Conservation (phyloP, 2,888 invertebrate genomes). For the Amblyjoppa proteus region DNA sequence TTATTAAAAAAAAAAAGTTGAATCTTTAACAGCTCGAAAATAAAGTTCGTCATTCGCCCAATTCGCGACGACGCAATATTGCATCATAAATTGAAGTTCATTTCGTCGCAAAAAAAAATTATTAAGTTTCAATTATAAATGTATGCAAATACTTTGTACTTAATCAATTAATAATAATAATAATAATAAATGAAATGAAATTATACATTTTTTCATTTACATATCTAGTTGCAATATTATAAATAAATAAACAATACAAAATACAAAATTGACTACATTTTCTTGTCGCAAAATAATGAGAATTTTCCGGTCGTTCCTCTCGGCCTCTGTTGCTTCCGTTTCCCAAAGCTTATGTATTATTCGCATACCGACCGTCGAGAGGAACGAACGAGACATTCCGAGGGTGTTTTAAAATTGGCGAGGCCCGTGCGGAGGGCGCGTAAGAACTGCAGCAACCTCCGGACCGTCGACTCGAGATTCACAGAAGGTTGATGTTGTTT, state of each 20-base stretch:
- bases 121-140: background rate
- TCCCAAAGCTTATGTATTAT: conserved; percentile 52
- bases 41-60: no score
- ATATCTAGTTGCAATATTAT: background rate
- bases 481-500: conserved; percentile 83
- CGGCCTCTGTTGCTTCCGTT: conserved; percentile 10
- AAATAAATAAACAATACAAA: background rate
- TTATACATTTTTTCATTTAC: background rate
- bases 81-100: background rate
- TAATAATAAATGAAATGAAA: no score
- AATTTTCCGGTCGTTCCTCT: conserved; percentile 16
- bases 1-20: background rate
- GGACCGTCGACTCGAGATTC: conserved; percentile 73
- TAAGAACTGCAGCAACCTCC: conserved; percentile 15
- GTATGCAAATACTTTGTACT: no score
- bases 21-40: background rate
- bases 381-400: conserved; percentile 24
- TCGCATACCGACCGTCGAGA: conserved; percentile 15
- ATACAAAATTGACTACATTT: background rate
- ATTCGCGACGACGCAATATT: background rate
- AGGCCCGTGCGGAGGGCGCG: conserved; percentile 17
- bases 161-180: no score
- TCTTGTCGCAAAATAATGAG: conserved; percentile 29
- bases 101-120: background rate
- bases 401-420: conserved; percentile 65